These are phyloP conservation scores for Caenorhabditis tropicalis DNA, from an alignment of 1,140 invertebrate genomes.

Conservation along the genomic window DNA sequence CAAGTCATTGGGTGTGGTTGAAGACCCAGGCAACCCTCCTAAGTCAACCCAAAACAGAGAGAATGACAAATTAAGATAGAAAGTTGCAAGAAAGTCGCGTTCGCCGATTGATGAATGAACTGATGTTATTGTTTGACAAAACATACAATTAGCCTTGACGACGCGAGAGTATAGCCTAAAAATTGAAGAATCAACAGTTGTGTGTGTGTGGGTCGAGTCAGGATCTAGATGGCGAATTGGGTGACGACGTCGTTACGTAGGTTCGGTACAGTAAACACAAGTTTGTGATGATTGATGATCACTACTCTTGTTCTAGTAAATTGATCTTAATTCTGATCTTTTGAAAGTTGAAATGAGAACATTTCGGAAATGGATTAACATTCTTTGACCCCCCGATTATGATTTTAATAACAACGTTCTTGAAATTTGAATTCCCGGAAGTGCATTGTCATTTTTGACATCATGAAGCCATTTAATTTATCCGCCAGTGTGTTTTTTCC, in stretches of 20 bases:
- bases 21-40: too few relatives aligned
- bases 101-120: constrained; percentile 18
- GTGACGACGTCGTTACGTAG: neutral
- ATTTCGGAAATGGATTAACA: neutral
- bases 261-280: neutral
- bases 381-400: neutral
- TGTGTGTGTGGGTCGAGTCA: neutral
- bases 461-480: constrained; percentile 27
- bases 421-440: constrained; percentile 20
- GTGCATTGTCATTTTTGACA: neutral
- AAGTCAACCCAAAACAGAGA: neutral
- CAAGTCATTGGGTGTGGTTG: neutral
- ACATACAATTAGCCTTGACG: constrained; percentile 29
- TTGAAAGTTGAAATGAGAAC: neutral
- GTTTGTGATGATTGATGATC: neutral
- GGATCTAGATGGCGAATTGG: constrained; percentile 2
- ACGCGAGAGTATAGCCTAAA: constrained; percentile 4
- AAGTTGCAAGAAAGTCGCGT: neutral
- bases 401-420: neutral
- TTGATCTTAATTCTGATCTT: too few relatives aligned
- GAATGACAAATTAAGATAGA: neutral
- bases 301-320: too few relatives aligned
- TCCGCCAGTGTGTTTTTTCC: neutral
- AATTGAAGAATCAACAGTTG: constrained; percentile 8
- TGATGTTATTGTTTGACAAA: constrained; percentile 20